Base-by-base conservation (phyloP, 2,888 invertebrate species). In the Macrophya annulata region DNA sequence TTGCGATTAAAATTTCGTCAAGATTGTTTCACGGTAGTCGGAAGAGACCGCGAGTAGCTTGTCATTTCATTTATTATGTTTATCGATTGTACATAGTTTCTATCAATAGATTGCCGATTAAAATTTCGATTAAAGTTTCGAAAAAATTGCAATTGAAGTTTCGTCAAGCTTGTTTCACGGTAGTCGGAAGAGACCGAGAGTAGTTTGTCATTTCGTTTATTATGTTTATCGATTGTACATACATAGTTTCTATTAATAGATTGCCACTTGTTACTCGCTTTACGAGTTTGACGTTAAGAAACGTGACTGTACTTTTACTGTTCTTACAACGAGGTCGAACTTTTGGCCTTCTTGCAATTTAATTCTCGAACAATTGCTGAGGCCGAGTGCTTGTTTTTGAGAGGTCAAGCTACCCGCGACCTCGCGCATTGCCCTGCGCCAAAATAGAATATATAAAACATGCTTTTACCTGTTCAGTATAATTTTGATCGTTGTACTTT, bases 301-400 rank as follows among this genome's bases (percentile, higher is more conserved):
- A 81, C 81, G 81, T 59, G 59, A 43, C 62, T 62, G n/a, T 37
- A 55, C 21, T 40, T 31, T 31, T 43, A 37, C 51, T 21, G 51
- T 62, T 17, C 25, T 81, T 40, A 12, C 25, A 6, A 10, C 77
- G 81, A 81, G 81, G 81, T 43, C 81, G 25, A 31, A 17, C 25
- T 62, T 81, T 62, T 43, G 81, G 81, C 81, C 81, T 81, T 81
- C 79, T 62, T 59, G n/a, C 59, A n/a, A n/a, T 40, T 71, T 40
- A 40, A 17, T 71, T 12, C 71, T 71, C n/a, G 17, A 40, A 15
- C 48, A 4, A 6, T 37, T 76, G 10, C 48, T 45, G 40, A 40
- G 40, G 17, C 15, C 25, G 21, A 48, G 17, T 12, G 12, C 45
- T 45, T 45, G 45, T 21, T 74, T 48, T 74, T 74, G 9, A 74